Evolutionary conservation across 2,113 vertebrate genomes (phyloP).

Genomic region (Gila orcuttii): DNA sequence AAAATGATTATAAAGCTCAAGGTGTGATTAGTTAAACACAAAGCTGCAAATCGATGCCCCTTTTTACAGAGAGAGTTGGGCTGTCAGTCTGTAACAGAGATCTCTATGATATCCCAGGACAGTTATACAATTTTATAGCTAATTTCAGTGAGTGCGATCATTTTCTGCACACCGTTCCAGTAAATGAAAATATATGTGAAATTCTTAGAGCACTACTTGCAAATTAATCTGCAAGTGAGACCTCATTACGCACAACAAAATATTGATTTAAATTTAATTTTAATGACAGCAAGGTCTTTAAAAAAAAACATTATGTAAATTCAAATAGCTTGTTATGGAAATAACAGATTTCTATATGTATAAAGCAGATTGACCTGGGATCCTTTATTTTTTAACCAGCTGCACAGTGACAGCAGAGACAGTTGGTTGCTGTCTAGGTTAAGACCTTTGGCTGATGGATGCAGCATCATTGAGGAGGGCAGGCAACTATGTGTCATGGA

Average conservation of each 20-base stretch:
- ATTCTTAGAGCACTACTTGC: neutral
- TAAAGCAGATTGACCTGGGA: constrained; percentile 49
- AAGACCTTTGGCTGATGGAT: constrained; percentile 72
- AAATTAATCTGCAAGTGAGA: neutral
- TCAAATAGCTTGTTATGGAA: neutral
- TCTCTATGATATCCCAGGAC: no score
- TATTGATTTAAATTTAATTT: no score
- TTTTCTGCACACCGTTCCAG: neutral
- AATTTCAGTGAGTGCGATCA: neutral
- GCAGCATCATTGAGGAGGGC: constrained; percentile 61
- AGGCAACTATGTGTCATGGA: constrained; percentile 48
- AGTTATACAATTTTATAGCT: neutral
- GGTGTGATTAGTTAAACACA: no score
- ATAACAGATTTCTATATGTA: constrained; percentile 12
- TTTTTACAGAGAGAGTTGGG: no score
- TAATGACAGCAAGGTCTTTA: neutral
- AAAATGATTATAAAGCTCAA: neutral
- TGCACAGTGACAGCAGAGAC: constrained; percentile 62
- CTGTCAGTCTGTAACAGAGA: no score
- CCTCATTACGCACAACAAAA: neutral
- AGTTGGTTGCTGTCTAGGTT: constrained; percentile 66
- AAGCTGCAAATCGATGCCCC: no score
- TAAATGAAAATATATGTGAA: neutral
- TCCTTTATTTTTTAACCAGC: constrained; percentile 67
- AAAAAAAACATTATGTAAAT: neutral